Evolutionary conservation across 2,797 vertebrate species (phyloP).

Genomic region (Tenualosa ilisha): DNA sequence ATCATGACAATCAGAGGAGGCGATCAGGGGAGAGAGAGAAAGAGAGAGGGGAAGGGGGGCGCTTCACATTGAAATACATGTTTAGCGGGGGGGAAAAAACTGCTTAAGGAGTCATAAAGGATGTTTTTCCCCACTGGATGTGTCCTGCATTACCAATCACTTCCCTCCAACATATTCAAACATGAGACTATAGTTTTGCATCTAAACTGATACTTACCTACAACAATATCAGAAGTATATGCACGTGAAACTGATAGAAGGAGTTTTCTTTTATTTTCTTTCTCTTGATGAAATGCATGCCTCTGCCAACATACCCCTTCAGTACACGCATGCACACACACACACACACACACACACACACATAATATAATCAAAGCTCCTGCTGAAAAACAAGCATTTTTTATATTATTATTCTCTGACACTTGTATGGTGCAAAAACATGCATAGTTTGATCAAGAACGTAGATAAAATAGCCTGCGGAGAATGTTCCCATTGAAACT

Average conservation of each 20-base stretch:
- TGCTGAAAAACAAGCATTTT: not conserved
- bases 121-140: not conserved
- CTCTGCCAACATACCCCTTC: not conserved
- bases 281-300: not conserved
- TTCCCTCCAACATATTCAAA: not conserved
- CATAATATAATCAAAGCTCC: not conserved
- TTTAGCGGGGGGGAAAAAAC: not conserved
- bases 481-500: not conserved
- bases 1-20: constrained; percentile 14
- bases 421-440: not conserved
- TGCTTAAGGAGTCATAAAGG: constrained; percentile 4
- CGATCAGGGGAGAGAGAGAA: not conserved
- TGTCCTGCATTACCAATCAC: constrained; percentile 1
- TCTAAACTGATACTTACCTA: not conserved
- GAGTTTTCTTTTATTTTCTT: not conserved
- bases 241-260: not conserved
- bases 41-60: not conserved
- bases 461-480: not conserved
- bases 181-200: constrained; percentile 3
- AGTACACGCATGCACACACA: not conserved
- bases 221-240: not conserved
- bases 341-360: not conserved
- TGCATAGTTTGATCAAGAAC: not conserved
- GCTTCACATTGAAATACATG: constrained; percentile 11
- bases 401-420: too few species aligned